phyloP scores from a whole-genome alignment of 2,113 vertebrate species.

The Anoplopoma fimbria region DNA sequence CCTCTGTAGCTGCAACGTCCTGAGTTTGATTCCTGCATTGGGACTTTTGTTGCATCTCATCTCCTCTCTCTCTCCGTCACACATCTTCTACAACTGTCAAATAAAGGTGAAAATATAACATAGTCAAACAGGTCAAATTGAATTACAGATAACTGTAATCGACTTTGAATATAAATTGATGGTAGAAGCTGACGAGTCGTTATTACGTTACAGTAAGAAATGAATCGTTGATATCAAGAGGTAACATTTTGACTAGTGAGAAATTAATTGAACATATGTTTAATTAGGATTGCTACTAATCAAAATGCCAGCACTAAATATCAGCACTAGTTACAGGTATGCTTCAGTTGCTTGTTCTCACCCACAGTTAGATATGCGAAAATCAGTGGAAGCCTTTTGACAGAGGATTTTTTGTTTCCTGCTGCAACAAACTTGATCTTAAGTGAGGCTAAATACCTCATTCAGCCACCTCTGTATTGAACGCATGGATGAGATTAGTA shows the following conservation, averaged over 20 bases:
- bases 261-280: background rate
- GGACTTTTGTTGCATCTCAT: background rate
- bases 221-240: background rate
- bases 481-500: slow-evolving; percentile 23
- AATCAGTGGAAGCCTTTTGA: background rate
- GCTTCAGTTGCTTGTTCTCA: background rate
- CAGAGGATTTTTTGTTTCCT: background rate
- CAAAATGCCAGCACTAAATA: background rate
- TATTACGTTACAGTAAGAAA: background rate
- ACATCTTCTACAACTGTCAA: background rate
- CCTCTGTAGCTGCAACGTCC: too few species aligned
- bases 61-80: background rate
- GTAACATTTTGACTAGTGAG: background rate
- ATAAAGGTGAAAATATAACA: background rate
- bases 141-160: background rate
- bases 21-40: background rate
- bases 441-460: slow-evolving; percentile 44
- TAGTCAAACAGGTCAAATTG: background rate
- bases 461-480: slow-evolving; percentile 27
- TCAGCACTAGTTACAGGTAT: background rate
- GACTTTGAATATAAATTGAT: background rate
- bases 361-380: background rate
- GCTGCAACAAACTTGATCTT: background rate
- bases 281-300: background rate
- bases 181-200: background rate